Evolutionary conservation across 2,888 invertebrate species (phyloP).

Genomic region (Sepiola atlantica): DNA sequence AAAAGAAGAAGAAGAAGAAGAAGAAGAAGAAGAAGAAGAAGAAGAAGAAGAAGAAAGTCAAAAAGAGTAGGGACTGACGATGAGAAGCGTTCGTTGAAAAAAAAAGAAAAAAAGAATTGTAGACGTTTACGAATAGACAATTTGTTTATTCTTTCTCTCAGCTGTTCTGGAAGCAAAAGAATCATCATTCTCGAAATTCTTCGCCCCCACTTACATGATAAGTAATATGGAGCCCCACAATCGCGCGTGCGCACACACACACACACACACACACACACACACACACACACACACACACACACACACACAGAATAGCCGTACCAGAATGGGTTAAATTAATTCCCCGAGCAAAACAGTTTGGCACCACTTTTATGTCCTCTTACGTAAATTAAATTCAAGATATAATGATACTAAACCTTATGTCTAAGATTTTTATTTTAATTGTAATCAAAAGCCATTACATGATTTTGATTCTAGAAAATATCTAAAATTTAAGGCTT

Average conservation of each 20-base stretch:
- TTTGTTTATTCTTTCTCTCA: constrained; percentile 2
- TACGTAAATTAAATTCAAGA: no score
- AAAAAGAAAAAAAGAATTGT: background rate
- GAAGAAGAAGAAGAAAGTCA: background rate
- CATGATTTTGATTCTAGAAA: no score
- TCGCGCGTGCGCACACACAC: background rate
- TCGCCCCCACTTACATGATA: background rate
- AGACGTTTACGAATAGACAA: background rate
- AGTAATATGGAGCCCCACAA: background rate
- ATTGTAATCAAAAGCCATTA: no score
- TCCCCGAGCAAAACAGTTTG: no score
- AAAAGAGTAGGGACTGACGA: background rate
- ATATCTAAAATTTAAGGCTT: no score
- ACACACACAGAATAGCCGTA: no score
- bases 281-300: no score
- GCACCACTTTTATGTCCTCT: no score
- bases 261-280: background rate
- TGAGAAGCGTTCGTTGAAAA: background rate
- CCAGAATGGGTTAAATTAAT: no score
- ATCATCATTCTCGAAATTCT: background rate
- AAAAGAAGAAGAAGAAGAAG: background rate
- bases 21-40: background rate
- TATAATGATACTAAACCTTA: no score
- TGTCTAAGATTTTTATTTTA: no score
- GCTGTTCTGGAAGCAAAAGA: background rate